Percentiles rank a stretch among this genome's conserved stretches.
Evolutionary conservation across 1,140 invertebrate species (phyloP).

Genomic region (Pseudoatta argentina): DNA sequence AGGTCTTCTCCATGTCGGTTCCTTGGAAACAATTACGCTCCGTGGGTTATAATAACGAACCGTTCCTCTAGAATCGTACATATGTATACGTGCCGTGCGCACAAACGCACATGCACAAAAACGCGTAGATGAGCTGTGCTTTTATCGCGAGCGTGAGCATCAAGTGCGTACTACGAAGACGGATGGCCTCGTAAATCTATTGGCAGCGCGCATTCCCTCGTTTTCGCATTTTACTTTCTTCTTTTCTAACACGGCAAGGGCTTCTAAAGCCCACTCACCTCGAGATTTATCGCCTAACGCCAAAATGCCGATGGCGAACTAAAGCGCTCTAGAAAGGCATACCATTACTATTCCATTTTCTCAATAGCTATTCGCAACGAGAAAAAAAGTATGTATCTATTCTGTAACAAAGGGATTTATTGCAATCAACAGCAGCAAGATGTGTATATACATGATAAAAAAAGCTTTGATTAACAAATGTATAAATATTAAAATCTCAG

Average conservation of each 20-base stretch:
- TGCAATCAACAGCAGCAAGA: neutral
- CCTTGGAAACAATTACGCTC: conserved; percentile 83
- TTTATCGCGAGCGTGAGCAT: conserved; percentile 64
- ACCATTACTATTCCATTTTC: conserved; percentile 9
- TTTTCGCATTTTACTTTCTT: conserved; percentile 67
- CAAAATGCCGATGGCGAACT: conserved; percentile 55
- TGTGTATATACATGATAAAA: neutral
- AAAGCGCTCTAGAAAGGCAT: conserved; percentile 1
- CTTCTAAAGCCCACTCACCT: conserved; percentile 32
- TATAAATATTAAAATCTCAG: neutral
- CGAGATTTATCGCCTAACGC: conserved; percentile 70
- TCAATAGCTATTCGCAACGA: neutral
- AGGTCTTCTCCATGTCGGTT: conserved; percentile 81
- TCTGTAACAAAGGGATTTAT: neutral
- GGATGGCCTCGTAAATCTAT: conserved; percentile 83
- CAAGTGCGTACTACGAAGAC: conserved; percentile 74
- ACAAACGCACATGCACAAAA: conserved; percentile 11
- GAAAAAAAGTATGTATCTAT: neutral
- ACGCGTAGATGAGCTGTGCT: conserved; percentile 44
- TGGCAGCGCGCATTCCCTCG: conserved; percentile 69
- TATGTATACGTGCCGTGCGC: conserved; percentile 34
- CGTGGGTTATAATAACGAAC: conserved; percentile 82
- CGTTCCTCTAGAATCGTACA: conserved; percentile 76
- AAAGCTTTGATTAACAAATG: neutral
- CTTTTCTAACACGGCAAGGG: conserved; percentile 37